Evolutionary conservation across 2,113 vertebrate species (phyloP), one percentile per base, ranked within the genome.

Genomic region (Nothobranchius furzeri): DNA sequence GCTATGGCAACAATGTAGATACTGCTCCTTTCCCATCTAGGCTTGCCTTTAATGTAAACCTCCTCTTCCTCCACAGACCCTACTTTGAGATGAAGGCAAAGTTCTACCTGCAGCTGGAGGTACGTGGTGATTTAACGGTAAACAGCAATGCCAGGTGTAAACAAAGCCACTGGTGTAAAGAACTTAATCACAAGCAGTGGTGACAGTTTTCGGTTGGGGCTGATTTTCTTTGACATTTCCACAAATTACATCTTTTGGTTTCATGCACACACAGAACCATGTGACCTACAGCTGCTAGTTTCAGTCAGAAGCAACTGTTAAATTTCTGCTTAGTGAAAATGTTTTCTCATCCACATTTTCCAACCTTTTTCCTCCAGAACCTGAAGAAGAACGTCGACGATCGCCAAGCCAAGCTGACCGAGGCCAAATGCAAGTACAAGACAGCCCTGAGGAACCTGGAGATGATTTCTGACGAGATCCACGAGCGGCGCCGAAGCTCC

Each of bases 31-130:
- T 86, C 56, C 4, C 20, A 3, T 30, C 30, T 30, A 30, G 30
- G 30, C 2, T 30, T 30, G 30, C 30, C 30, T 30, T 30, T 30
- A 30, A 30, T 30, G 1, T 30, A 30, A 30, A 30, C 52, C 58
- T 43, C 48, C 14, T 60, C 70, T 25, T 89, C 69, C 70, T 75
- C 72, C 24, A 30, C 90, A 99, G 97, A 85, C 96, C 97, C 59
- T 99, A 98, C 87, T 98, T 98, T 92, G 97, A 99, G 89, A 92
- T 98, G 85, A 98, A 99, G 91, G 95, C 94, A 0, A 98, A 95
- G 86, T 98, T 95, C 86, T 98, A 99, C 2, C 90, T 99, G 36
- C 95, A 98, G 43, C 93, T 99, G 10, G 97, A 99, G 96, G 97
- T 99, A 92, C 8, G 83, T 70, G 42, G 45, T 6, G 9, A 9